Percentiles rank a stretch among this genome's conserved stretches.
Evolutionary conservation across 2,888 invertebrate genomes (phyloP).

Genomic region (Trissoscelio sp.): DNA sequence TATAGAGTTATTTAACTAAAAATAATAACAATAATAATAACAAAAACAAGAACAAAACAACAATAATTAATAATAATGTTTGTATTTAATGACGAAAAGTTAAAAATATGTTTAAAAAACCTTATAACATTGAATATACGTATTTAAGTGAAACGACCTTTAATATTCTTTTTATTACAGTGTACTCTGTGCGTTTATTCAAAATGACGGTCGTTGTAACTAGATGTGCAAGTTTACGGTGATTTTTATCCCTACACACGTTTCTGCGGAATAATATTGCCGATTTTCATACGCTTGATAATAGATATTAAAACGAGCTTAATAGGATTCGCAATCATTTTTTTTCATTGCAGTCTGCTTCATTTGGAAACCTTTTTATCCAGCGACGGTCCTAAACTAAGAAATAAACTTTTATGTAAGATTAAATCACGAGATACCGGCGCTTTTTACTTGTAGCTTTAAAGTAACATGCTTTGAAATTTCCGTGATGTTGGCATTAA

Average conservation of each 20-base stretch:
- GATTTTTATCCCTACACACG: conserved; percentile 8
- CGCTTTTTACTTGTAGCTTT: background rate
- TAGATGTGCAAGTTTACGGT: conserved; percentile 19
- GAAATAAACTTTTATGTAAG: conserved; percentile 31
- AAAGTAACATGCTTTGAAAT: conserved; percentile 10
- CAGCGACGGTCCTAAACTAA: conserved; percentile 11
- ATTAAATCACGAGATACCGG: conserved; percentile 12
- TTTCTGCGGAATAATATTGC: conserved; percentile 5
- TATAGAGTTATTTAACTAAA: too few relatives aligned
- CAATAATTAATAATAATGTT: too few relatives aligned
- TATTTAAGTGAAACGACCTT: background rate
- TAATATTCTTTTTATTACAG: conserved; percentile 7
- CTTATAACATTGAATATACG: too few relatives aligned
- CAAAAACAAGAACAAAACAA: too few relatives aligned
- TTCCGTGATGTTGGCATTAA: conserved; percentile 2
- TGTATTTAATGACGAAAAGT: background rate
- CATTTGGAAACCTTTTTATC: conserved; percentile 3
- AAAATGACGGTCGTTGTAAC: conserved; percentile 17
- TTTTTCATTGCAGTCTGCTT: conserved; percentile 9
- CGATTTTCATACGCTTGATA: conserved; percentile 32
- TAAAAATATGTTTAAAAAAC: too few relatives aligned
- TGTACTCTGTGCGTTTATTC: background rate
- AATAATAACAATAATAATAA: too few relatives aligned
- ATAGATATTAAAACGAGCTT: conserved; percentile 40
- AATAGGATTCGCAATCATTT: conserved; percentile 4